Evolutionary conservation across 2,113 vertebrate genomes (phyloP).

Genomic region (Tragelaphus strepsiceros): DNA sequence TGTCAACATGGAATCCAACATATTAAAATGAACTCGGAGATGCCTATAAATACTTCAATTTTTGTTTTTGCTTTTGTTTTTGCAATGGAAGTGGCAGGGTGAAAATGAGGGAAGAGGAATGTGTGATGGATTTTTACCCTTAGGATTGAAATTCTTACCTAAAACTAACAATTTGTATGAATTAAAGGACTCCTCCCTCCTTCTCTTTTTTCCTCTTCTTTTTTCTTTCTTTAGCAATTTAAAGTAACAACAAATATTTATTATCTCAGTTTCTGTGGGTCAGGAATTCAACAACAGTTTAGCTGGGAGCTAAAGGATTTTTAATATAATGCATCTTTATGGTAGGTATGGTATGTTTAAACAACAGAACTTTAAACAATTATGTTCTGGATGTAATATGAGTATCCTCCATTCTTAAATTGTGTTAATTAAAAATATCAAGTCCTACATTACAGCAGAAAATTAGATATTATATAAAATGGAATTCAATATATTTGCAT

Average conservation of each 20-base stretch:
- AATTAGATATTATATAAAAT: conserved; percentile 2
- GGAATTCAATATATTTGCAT: not conserved
- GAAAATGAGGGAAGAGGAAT: not conserved
- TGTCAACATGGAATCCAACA: not conserved
- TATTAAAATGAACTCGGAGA: not conserved
- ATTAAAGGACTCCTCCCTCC: not conserved
- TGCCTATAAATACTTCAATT: not conserved
- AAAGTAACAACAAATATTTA: not conserved
- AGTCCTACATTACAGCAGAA: not conserved
- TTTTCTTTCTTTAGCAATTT: not conserved
- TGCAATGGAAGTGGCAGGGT: not conserved
- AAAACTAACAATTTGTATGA: not conserved
- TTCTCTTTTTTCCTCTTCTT: no score
- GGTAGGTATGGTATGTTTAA: not conserved
- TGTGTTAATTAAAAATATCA: not conserved
- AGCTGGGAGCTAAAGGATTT: not conserved
- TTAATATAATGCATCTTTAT: not conserved
- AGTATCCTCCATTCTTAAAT: not conserved
- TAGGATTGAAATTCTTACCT: not conserved
- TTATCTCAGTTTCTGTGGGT: not conserved
- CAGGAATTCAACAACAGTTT: not conserved
- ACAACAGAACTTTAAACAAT: not conserved
- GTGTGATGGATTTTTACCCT: not conserved
- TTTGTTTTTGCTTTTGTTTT: not conserved
- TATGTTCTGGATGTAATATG: not conserved